Evolutionary conservation across 64 coral and sea anemone genomes (phyloP).

Genomic region (Montipora foliosa): DNA sequence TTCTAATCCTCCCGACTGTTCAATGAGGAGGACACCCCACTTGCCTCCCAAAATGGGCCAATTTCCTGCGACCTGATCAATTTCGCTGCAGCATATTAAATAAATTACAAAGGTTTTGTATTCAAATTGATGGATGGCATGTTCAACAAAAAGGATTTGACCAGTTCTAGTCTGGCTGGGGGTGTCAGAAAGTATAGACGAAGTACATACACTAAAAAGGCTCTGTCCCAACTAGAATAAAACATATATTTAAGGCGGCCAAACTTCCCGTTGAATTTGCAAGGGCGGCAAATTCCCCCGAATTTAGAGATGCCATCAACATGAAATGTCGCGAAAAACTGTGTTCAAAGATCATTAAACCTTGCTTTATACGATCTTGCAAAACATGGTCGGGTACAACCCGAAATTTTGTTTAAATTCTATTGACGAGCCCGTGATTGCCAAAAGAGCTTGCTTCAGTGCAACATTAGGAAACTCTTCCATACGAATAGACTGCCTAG

Average conservation of each 20-base stretch:
- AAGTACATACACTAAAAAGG: neutral
- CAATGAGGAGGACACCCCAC: neutral
- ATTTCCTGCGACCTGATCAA: neutral
- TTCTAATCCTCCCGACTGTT: neutral
- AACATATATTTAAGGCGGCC: neutral
- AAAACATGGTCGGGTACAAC: neutral
- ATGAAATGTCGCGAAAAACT: neutral
- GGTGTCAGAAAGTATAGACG: slow-evolving; percentile 5
- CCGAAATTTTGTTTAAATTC: neutral
- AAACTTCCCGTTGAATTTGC: slow-evolving; percentile 6
- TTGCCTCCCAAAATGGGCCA: neutral
- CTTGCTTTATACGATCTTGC: neutral
- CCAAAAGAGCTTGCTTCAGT: too few species aligned
- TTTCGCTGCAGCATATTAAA: neutral
- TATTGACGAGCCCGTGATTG: too few species aligned
- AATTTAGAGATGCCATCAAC: slow-evolving; percentile 2
- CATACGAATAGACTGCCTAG: too few species aligned
- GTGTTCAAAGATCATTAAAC: neutral
- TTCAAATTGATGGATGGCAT: slow-evolving; percentile 17
- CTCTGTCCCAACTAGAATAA: neutral
- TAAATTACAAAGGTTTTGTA: neutral
- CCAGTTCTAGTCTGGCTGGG: slow-evolving; percentile 6
- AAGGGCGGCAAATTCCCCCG: neutral
- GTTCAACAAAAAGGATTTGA: neutral
- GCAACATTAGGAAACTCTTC: too few species aligned